phyloP scores from a whole-genome alignment of 2,888 invertebrate genomes.

The Flexamia atlantica region DNA sequence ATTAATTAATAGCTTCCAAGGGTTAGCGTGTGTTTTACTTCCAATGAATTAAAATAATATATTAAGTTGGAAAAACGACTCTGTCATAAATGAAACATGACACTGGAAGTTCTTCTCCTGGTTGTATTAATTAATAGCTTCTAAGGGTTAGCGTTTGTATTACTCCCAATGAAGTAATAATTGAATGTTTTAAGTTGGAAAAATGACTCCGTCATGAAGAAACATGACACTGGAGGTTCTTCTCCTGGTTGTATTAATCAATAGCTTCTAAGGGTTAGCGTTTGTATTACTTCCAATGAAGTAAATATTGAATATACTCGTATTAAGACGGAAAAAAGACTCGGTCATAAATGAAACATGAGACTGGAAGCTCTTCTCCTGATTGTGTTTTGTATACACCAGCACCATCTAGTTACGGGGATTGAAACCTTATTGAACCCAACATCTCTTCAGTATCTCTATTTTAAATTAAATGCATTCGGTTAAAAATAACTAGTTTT shows the following conservation, averaged over 20 bases:
- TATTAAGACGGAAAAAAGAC: not conserved
- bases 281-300: too few relatives aligned
- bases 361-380: conserved; percentile 3
- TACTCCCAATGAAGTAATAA: too few relatives aligned
- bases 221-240: too few relatives aligned
- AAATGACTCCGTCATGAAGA: too few relatives aligned
- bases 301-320: not conserved
- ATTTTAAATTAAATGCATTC: not conserved
- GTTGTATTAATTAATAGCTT: not conserved
- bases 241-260: too few relatives aligned
- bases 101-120: not conserved
- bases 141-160: too few relatives aligned
- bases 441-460: too few relatives aligned
- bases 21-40: too few relatives aligned
- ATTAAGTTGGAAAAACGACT: not conserved
- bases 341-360: conserved; percentile 25
- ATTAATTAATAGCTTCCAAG: too few relatives aligned
- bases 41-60: not conserved
- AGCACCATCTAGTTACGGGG: conserved; percentile 30
- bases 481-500: too few relatives aligned
- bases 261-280: too few relatives aligned
- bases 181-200: too few relatives aligned
- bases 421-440: conserved; percentile 12
- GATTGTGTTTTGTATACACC: conserved; percentile 38
- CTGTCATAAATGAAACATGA: conserved; percentile 25